These are phyloP conservation scores for Chaetodon trifasciatus DNA, from an alignment of 2,797 vertebrate genomes.

Conservation along the genomic window DNA sequence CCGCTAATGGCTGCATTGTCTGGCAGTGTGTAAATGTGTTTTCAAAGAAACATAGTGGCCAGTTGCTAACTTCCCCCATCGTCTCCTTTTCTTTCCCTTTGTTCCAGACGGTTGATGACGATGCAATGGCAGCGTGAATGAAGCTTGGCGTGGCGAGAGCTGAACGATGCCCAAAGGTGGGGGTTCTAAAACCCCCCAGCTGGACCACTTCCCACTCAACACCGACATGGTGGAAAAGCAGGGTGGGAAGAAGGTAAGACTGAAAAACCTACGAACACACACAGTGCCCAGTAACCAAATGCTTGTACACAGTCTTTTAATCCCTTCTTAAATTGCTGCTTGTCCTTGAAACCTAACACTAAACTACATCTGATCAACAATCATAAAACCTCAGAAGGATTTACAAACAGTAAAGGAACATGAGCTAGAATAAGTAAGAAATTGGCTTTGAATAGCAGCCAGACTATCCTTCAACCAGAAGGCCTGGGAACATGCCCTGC, in stretches of 20 bases:
- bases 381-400: background rate
- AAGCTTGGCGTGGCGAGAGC: constrained; percentile 94
- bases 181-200: constrained; percentile 99
- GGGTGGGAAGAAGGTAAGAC: constrained; percentile 97
- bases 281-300: constrained; percentile 10
- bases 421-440: constrained; percentile 18
- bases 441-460: background rate
- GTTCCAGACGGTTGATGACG: constrained; percentile 95
- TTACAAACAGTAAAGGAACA: background rate
- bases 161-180: constrained; percentile 99
- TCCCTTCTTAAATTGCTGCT: constrained; percentile 1
- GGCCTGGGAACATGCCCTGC: background rate
- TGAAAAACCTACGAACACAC: constrained; percentile 32
- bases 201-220: constrained; percentile 97
- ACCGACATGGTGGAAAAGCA: constrained; percentile 99
- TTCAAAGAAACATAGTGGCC: constrained; percentile 77
- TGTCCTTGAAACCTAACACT: constrained; percentile 16
- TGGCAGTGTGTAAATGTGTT: constrained; percentile 73
- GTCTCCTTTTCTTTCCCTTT: constrained; percentile 45
- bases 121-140: constrained; percentile 95
- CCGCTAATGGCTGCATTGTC: constrained; percentile 69
- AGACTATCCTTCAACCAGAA: constrained; percentile 22
- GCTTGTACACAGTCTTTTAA: constrained; percentile 6
- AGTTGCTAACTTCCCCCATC: constrained; percentile 71
- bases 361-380: constrained; percentile 23